These are phyloP conservation scores for Temnothorax rugatulus DNA, from an alignment of 2,888 invertebrate species.

Conservation along the genomic window DNA sequence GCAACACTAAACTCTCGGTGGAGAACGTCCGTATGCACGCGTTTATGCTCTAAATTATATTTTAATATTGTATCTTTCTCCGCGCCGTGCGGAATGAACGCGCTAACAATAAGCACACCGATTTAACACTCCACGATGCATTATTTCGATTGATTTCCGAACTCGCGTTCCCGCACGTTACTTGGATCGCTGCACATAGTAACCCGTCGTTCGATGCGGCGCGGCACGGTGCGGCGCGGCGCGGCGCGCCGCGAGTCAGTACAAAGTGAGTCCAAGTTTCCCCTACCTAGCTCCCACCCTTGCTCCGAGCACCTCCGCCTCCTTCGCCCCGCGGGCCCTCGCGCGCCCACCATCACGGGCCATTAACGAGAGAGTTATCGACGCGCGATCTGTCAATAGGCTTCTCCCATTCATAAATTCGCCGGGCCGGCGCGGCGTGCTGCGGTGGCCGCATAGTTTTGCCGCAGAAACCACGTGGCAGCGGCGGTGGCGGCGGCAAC, in stretches of 20 bases:
- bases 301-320: conserved; percentile 47
- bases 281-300: conserved; percentile 63
- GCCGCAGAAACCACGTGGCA: conserved; percentile 79
- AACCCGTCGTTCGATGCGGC: conserved; percentile 4
- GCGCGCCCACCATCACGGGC: conserved; percentile 75
- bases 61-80: conserved; percentile 33
- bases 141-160: conserved; percentile 37
- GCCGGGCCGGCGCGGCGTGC: conserved; percentile 71
- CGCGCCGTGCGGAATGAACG: not conserved
- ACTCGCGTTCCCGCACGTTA: conserved; percentile 14
- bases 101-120: not conserved
- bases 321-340: conserved; percentile 50
- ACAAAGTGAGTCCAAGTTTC: conserved; percentile 70
- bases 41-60: conserved; percentile 28
- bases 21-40: not conserved
- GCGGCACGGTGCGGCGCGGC: not conserved
- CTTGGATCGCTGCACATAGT: conserved; percentile 35
- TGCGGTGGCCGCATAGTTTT: conserved; percentile 76
- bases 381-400: conserved; percentile 82
- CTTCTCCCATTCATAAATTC: conserved; percentile 82
- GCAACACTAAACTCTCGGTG: not conserved
- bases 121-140: not conserved
- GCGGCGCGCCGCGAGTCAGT: conserved; percentile 32
- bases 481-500: conserved; percentile 51
- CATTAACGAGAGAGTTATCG: conserved; percentile 81